Percentiles rank a stretch among this genome's conserved stretches.
Evolutionary conservation across 2,888 invertebrate genomes (phyloP).

Genomic region (Arrhopalites spinosus): DNA sequence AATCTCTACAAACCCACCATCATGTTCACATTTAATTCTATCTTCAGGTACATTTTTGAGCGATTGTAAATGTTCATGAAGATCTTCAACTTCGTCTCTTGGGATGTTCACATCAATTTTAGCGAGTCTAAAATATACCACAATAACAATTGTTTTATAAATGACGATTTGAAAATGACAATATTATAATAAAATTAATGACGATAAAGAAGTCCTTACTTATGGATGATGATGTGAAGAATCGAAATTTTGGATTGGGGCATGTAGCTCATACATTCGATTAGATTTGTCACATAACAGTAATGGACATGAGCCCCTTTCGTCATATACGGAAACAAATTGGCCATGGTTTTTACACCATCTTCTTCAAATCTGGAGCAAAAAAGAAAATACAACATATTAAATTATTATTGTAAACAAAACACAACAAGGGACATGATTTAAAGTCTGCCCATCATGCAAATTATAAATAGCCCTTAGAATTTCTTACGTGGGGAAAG

Average conservation of each 20-base stretch:
- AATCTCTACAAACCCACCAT: conserved; percentile 55
- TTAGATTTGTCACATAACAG: conserved; percentile 76
- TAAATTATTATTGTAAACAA: neutral
- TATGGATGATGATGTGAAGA: conserved; percentile 75
- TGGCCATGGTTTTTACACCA: conserved; percentile 68
- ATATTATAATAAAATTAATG: neutral
- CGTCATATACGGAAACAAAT: conserved; percentile 77
- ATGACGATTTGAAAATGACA: neutral
- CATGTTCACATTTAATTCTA: conserved; percentile 39
- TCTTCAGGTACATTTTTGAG: conserved; percentile 57
- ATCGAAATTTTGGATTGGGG: conserved; percentile 73
- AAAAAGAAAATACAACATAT: conserved; percentile 57
- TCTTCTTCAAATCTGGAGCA: conserved; percentile 72
- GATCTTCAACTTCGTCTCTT: conserved; percentile 63
- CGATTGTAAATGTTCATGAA: conserved; percentile 58
- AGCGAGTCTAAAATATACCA: conserved; percentile 66
- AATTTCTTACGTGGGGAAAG: conserved; percentile 44
- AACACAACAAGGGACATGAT: neutral
- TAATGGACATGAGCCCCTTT: conserved; percentile 71
- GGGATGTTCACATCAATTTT: conserved; percentile 76
- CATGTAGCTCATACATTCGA: conserved; percentile 76
- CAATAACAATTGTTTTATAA: neutral
- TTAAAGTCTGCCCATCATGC: too few relatives aligned
- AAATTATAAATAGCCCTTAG: neutral
- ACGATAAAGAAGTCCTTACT: conserved; percentile 63